Evolutionary conservation across 2,888 invertebrate species (phyloP).

Genomic region (Leptopterna dolabrata): DNA sequence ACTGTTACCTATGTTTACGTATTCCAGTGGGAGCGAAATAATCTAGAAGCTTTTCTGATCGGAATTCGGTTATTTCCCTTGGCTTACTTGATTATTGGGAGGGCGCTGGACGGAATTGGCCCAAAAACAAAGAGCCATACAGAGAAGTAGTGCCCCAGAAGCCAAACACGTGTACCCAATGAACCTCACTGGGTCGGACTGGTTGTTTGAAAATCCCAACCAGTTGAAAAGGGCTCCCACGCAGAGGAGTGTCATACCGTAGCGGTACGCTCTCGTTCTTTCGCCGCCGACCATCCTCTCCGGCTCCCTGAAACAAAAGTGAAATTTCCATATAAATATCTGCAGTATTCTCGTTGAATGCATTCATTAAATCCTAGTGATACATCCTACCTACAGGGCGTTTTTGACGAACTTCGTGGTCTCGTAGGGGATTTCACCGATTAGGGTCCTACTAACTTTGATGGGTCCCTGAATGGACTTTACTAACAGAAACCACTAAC

Average conservation of each 20-base stretch:
- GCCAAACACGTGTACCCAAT: constrained; percentile 80
- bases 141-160: constrained; percentile 79
- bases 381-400: no score
- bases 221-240: constrained; percentile 80
- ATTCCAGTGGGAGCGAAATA: no score
- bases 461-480: no score
- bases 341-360: not conserved
- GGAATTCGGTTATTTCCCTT: no score
- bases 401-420: no score
- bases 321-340: not conserved
- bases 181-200: constrained; percentile 77
- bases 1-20: no score
- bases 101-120: constrained; percentile 52
- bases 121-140: constrained; percentile 82
- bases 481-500: no score
- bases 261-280: constrained; percentile 76
- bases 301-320: constrained; percentile 50
- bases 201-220: constrained; percentile 76
- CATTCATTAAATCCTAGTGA: no score
- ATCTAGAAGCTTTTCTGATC: no score
- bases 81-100: constrained; percentile 47
- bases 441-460: no score
- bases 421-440: no score
- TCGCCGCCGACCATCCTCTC: constrained; percentile 58
- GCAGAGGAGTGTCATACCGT: constrained; percentile 79